These are phyloP conservation scores for Ostrea edulis DNA, from an alignment of 1,140 invertebrate genomes.

Conservation along the genomic window DNA sequence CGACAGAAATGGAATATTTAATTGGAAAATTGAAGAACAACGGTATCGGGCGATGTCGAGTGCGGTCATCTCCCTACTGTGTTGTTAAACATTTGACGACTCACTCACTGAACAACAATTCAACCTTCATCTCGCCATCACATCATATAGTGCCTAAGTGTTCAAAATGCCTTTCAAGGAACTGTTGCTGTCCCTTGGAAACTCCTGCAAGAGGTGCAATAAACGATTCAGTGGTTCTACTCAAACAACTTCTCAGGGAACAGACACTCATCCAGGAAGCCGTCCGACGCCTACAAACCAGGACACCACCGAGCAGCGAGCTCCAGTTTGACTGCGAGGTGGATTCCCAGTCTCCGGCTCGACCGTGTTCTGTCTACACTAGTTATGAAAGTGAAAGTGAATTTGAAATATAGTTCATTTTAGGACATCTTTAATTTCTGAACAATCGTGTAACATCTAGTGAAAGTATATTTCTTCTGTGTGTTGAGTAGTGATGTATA, in stretches of 20 bases:
- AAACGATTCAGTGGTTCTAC: constrained; percentile 44
- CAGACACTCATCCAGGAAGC: constrained; percentile 67
- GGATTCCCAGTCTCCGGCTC: not conserved
- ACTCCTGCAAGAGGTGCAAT: not conserved
- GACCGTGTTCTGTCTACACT: constrained; percentile 16
- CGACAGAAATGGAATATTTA: constrained; percentile 43
- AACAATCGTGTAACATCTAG: no score
- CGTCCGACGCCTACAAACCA: constrained; percentile 54
- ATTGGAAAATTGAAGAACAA: constrained; percentile 47
- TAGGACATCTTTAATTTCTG: not conserved
- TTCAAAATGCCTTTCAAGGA: constrained; percentile 45
- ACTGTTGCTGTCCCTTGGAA: constrained; percentile 32
- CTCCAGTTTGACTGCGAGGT: not conserved
- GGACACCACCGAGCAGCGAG: not conserved
- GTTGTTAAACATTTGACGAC: constrained; percentile 18
- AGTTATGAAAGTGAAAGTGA: constrained; percentile 48
- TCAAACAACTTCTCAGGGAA: constrained; percentile 60
- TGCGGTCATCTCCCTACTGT: constrained; percentile 42
- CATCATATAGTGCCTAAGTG: constrained; percentile 37
- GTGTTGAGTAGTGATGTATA: no score
- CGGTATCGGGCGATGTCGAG: not conserved
- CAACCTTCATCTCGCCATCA: not conserved
- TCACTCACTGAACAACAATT: not conserved
- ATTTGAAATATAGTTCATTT: not conserved
- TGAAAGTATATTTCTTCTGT: no score